These are phyloP conservation scores for Leucoptera coffeella DNA, from an alignment of 2,888 invertebrate genomes.

Conservation along the genomic window DNA sequence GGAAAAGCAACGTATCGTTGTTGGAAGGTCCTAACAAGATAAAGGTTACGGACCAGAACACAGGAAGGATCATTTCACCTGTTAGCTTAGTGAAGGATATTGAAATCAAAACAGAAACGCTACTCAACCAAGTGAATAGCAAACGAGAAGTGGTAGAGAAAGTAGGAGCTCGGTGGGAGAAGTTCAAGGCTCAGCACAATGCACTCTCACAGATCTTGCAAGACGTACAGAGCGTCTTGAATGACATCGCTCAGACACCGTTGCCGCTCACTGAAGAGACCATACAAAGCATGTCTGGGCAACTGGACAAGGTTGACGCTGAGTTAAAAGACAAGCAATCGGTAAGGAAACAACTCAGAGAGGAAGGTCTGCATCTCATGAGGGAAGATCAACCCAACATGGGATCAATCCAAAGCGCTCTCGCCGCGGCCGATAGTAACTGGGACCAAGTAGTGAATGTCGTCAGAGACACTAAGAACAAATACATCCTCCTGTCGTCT, in stretches of 20 bases:
- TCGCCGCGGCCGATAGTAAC: slow-evolving; percentile 70
- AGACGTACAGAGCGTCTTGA: slow-evolving; percentile 48
- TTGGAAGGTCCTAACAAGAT: slow-evolving; percentile 64
- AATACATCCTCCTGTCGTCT: slow-evolving; percentile 64
- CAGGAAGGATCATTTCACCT: slow-evolving; percentile 67
- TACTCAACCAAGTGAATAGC: slow-evolving; percentile 60
- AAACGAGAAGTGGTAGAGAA: slow-evolving; percentile 65
- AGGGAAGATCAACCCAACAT: slow-evolving; percentile 76
- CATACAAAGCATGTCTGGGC: slow-evolving; percentile 41
- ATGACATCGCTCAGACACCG: slow-evolving; percentile 47
- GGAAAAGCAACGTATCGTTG: slow-evolving; percentile 63
- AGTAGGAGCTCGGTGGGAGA: slow-evolving; percentile 69
- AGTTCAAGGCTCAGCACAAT: slow-evolving; percentile 69
- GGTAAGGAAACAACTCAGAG: slow-evolving; percentile 66
- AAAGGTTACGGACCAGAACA: slow-evolving; percentile 63
- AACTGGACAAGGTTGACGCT: slow-evolving; percentile 48
- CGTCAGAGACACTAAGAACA: slow-evolving; percentile 67
- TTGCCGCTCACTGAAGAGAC: slow-evolving; percentile 37
- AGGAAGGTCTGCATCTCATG: slow-evolving; percentile 73
- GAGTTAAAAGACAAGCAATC: slow-evolving; percentile 54
- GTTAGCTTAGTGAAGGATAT: slow-evolving; percentile 65
- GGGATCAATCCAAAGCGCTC: slow-evolving; percentile 71
- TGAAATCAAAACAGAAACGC: slow-evolving; percentile 61
- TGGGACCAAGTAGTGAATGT: slow-evolving; percentile 76
- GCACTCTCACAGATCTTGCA: slow-evolving; percentile 61